Evolutionary conservation across 30 jellyfish, hydroid and myxozoan genomes (phyloP), one percentile per base, ranked within the genome.

Genomic region (Rhopilema esculentum): DNA sequence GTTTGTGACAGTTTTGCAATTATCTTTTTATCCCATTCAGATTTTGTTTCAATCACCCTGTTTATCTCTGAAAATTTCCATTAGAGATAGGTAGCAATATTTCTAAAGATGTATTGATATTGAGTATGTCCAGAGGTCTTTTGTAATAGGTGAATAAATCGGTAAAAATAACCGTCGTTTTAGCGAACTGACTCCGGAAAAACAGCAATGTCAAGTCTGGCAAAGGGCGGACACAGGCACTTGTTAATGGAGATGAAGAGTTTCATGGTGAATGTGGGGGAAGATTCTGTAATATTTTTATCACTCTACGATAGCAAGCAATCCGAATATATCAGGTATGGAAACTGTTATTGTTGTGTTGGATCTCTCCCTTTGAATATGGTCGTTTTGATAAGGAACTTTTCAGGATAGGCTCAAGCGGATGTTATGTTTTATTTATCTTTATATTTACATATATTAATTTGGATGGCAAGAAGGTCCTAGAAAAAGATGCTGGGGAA

Each of bases 231-330:
- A 16, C 91, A 74, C 4, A 69, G 89, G 66, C 97, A 94, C 81
- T 65, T 94, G 40, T 84, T 88, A 31, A 69, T 94, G 82, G 67
- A 75, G 17, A 49, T 84, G 88, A 94, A 89, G 76, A 72, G 75
- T 25, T 88, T 94, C 40, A 85, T 83, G 91, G 88, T 94, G 30
- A 89, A 94, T 53, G 75, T 94, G 61, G 97, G 97, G 31, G 98
- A 94, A 33, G 98, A 89, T 33, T 62, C 97, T 18, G 91, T 82
- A 19, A 26, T 94, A 1, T 75, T 85, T 28, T 94, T 94, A 49
- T 84, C 95, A 15, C 92, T 94, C 20, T 94, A 94, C 66, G 97
- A 88, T 76, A 82, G 90, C 77, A 77, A 82, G 53, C 65, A 86
- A 15, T 77, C 89, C 19, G 71, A 78, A 27, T 94, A 89, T 62